Base-by-base conservation (phyloP, 2,113 vertebrate species). In the Eclectus roratus region DNA sequence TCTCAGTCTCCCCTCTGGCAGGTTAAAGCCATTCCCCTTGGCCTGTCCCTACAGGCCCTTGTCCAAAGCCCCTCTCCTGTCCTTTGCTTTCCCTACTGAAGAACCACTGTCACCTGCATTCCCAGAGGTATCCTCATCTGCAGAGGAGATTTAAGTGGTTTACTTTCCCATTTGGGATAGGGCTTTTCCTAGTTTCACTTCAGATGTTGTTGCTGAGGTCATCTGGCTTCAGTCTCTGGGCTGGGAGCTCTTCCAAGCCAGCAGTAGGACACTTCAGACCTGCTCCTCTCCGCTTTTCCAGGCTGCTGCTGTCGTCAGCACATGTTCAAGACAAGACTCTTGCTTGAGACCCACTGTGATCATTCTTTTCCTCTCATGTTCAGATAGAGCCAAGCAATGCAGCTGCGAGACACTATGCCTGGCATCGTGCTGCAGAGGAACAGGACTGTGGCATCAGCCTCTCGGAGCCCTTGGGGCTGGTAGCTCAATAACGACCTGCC, bases 401-500 rank as follows among this genome's bases (percentile, higher is more conserved):
- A 15, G 52, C 60, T 21, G 43, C 9, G 28, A 5, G 7, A 4
- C 0, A 4, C 80, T 29, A 6, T 17, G 47, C 46, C 41, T 19
- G 3, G 53, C 9, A 2, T 3, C 70, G 3, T 1, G 7, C 33
- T 17, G 47, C 41, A 6, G 71, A 12, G 23, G 39, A 21, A 46
- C 46, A 4, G 70, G 37, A 1, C 46, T 4, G 31, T 17, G n/a
- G 9, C 31, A 44, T 18, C 49, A 65, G 49, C 41, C 50, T 7
- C 77, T 3, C 27, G 5, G 39, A 16, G 31, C 1, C 4, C 50
- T 35, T 1, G 3, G 33, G 10, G 20, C 55, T 58, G 13, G 55
- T 33, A n/a, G 0, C 9, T 47, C 56, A 4, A 1, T 7, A 33
- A 18, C 0, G 4, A 19, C 24, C 31, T 50, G 65, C 58, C n/a